Conservation (phyloP, 2,888 invertebrate species). For the Toxonevra muliebris region DNA sequence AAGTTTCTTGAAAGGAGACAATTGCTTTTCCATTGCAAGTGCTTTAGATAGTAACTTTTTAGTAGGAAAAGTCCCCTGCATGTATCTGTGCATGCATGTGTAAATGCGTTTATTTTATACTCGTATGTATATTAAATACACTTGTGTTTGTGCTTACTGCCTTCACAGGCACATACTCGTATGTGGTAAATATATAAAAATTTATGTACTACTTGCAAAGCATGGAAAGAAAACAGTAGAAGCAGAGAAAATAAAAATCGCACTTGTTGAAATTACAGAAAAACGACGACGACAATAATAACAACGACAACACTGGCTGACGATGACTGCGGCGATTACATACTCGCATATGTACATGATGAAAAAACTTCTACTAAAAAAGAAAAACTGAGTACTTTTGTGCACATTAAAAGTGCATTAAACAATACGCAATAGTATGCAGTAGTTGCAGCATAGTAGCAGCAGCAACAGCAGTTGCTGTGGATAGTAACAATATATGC, state of each 20-base stretch:
- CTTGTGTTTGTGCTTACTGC: too few relatives aligned
- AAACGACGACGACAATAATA: neutral
- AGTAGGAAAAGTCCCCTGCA: too few relatives aligned
- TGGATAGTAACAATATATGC: neutral
- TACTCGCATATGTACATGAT: neutral
- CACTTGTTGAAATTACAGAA: slow-evolving; percentile 21
- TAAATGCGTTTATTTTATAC: too few relatives aligned
- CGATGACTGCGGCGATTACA: neutral
- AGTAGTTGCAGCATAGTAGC: neutral
- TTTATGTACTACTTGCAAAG: neutral
- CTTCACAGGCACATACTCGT: too few relatives aligned
- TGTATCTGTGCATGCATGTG: too few relatives aligned
- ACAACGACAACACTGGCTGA: too few relatives aligned
- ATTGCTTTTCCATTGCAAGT: too few relatives aligned
- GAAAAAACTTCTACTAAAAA: slow-evolving; percentile 1
- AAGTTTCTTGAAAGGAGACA: too few relatives aligned
- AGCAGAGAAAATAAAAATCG: neutral
- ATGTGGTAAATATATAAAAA: slow-evolving; percentile 7
- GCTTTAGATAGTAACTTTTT: too few relatives aligned
- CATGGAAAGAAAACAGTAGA: neutral
- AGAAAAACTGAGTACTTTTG: neutral
- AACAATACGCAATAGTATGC: slow-evolving; percentile 14
- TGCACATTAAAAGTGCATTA: slow-evolving; percentile 25
- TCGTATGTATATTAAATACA: too few relatives aligned
- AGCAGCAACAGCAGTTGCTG: slow-evolving; percentile 1